Conservation (phyloP, 2,888 invertebrate genomes). For the Bembecia ichneumoniformis region DNA sequence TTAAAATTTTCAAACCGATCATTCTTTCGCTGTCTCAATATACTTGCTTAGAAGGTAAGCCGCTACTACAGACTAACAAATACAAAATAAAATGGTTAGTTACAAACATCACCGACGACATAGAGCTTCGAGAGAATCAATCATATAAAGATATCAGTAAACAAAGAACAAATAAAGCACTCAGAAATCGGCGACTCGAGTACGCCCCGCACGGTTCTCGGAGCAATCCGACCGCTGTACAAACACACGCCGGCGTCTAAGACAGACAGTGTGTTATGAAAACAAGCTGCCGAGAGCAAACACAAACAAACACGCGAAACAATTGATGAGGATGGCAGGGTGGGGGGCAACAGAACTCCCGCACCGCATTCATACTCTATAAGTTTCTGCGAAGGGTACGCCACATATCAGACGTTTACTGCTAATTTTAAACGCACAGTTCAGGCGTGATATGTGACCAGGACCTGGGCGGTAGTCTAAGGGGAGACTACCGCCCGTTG, state of each 20-base stretch:
- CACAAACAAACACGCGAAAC: conserved; percentile 63
- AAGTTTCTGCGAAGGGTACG: no score
- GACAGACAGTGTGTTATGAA: conserved; percentile 67
- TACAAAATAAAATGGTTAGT: not conserved
- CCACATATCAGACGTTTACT: no score
- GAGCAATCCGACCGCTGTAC: conserved; percentile 47
- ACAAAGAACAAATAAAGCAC: not conserved
- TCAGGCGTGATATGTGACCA: no score
- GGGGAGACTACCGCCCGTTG: no score
- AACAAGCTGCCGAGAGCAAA: conserved; percentile 65
- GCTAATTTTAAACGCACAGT: no score
- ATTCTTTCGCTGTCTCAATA: no score
- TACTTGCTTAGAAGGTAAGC: no score
- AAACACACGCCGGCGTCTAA: conserved; percentile 60
- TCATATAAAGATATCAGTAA: not conserved
- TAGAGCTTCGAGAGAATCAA: not conserved
- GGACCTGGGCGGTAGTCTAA: no score
- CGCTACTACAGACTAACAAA: no score
- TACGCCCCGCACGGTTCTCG: conserved; percentile 23
- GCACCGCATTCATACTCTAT: not conserved
- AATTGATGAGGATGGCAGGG: conserved; percentile 52
- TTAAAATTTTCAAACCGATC: no score
- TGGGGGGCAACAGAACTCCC: not conserved
- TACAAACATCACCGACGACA: not conserved
- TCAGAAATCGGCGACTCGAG: conserved; percentile 23